A percentile compares a stretch with the other conserved stretches of the same genome.
Evolutionary conservation across 1,140 invertebrate genomes (phyloP).

Genomic region (Ephestia elutella): DNA sequence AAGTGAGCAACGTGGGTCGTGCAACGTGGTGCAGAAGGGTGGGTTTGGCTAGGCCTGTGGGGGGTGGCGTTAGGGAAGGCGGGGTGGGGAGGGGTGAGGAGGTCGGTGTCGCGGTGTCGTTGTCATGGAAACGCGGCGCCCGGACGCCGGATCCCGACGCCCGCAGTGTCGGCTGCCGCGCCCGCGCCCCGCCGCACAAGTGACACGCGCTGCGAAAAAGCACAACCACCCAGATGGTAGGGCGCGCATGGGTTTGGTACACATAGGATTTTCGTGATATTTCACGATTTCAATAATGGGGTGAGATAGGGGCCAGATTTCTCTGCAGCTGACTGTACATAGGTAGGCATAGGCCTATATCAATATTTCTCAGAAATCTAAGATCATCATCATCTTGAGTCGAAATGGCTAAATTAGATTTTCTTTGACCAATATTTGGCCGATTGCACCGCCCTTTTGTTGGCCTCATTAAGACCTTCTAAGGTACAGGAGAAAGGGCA

Average conservation of each 20-base stretch:
- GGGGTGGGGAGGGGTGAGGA: constrained; percentile 46
- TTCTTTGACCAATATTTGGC: too few species aligned
- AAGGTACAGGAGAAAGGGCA: too few species aligned
- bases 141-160: constrained; percentile 74
- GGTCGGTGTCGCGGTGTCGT: constrained; percentile 74
- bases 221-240: constrained; percentile 57
- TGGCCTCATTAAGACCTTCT: too few species aligned
- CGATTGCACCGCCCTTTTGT: too few species aligned
- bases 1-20: constrained; percentile 53
- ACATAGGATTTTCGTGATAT: not conserved
- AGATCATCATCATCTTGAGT: too few species aligned
- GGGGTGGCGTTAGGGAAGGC: constrained; percentile 24
- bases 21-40: constrained; percentile 43
- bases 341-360: too few species aligned
- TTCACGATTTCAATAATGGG: too few species aligned
- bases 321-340: too few species aligned
- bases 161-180: constrained; percentile 77
- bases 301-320: too few species aligned
- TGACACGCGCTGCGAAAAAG: constrained; percentile 71
- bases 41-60: constrained; percentile 26
- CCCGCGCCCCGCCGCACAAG: constrained; percentile 74
- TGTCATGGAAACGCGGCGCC: constrained; percentile 75
- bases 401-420: too few species aligned
- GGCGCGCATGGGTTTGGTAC: constrained; percentile 18
- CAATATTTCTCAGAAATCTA: too few species aligned